Base-by-base conservation (phyloP, 2,888 invertebrate species). In the Diogma glabrata region DNA sequence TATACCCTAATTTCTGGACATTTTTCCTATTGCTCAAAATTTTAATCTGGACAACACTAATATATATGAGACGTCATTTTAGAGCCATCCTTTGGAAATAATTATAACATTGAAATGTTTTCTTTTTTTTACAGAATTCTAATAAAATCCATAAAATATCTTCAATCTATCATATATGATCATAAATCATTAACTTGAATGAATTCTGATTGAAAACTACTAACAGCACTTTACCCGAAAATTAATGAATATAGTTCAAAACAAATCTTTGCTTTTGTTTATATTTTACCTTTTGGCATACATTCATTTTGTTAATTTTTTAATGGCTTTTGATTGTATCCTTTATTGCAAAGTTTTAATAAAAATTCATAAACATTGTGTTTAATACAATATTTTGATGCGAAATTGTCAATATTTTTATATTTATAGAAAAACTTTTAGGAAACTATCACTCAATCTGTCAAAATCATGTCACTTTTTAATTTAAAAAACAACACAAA, bases 391-490 rank as follows among this genome's bases (percentile, higher is more conserved):
- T n/a, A n/a, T n/a, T n/a, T n/a, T n/a, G n/a, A n/a, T n/a, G n/a
- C n/a, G n/a, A n/a, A n/a, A n/a, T n/a, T n/a, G n/a, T n/a, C n/a
- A n/a, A n/a, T n/a, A n/a, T n/a, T n/a, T n/a, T n/a, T n/a, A n/a
- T n/a, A n/a, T 40, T 43, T 43, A 43, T 22, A 22, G 22, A 22
- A 40, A 40, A 20, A 20, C 19, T 43, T 43, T 43, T n/a, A 43
- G 22, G 14, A 43, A 40, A 40, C 22, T 20, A 22, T 19, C 30
- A 48, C 46, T 48, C 30, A 30, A 48, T 48, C 48, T 48, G 48
- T 48, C 48, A 48, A 48, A 48, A 33, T 30, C 48, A 48, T 48
- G 48, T 48, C 48, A 48, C 30, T 47, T 47, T 47, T 24, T 26
- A 28, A 26, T 47, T 47, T 6, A 26, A 26, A 26, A 26, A 26